Percentiles rank a stretch among this genome's conserved stretches.
Conservation (phyloP, 2,888 invertebrate genomes). For the Tubulanus polymorphus region DNA sequence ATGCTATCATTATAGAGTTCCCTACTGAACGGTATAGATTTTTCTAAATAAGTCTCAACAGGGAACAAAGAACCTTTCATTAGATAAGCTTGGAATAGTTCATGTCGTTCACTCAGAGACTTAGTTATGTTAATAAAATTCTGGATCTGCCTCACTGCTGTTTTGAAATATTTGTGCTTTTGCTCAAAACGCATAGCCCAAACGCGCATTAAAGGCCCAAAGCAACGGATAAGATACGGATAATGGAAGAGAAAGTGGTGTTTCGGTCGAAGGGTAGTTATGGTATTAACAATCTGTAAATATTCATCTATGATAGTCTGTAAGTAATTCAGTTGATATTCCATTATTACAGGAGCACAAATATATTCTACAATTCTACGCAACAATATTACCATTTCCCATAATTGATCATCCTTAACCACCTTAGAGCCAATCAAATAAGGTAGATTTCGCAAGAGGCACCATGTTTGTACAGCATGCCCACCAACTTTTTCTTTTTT, state of each 20-base stretch:
- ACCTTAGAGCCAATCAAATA: neutral
- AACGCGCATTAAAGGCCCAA: conserved; percentile 18
- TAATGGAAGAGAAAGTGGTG: conserved; percentile 18
- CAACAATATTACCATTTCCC: conserved; percentile 13
- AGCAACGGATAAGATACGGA: conserved; percentile 15
- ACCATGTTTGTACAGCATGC: conserved; percentile 19
- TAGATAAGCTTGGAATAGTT: conserved; percentile 15
- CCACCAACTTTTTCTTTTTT: conserved; percentile 9
- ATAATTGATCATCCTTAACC: conserved; percentile 7
- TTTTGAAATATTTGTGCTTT: conserved; percentile 22
- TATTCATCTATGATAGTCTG: conserved; percentile 8
- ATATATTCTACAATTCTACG: conserved; percentile 14
- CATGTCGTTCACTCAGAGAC: conserved; percentile 18
- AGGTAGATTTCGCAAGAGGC: conserved; percentile 7
- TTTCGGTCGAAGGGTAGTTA: conserved; percentile 9
- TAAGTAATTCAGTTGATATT: conserved; percentile 9
- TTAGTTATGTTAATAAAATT: conserved; percentile 13
- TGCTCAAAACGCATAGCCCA: conserved; percentile 23
- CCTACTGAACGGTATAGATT: neutral
- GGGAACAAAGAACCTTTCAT: conserved; percentile 10
- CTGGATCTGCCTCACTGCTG: conserved; percentile 14
- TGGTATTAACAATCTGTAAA: conserved; percentile 9
- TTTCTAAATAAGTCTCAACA: neutral
- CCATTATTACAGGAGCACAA: conserved; percentile 5
- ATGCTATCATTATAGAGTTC: neutral